Percentiles rank a stretch among this genome's conserved stretches.
phyloP scores from a whole-genome alignment of 2,113 vertebrate species.

The Columba livia region DNA sequence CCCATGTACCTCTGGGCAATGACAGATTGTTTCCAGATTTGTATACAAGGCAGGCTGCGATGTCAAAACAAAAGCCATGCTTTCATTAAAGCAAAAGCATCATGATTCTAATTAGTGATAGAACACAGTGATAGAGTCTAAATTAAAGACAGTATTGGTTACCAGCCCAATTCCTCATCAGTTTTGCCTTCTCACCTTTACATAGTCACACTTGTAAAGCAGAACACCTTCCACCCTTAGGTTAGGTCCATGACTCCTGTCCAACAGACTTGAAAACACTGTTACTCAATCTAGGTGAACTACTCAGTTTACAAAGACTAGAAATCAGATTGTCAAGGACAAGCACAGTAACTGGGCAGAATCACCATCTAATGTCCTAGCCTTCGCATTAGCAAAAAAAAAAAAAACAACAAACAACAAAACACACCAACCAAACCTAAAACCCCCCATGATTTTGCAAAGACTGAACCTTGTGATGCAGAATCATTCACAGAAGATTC shows the following conservation, averaged over 20 bases:
- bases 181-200: neutral
- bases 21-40: constrained; percentile 42
- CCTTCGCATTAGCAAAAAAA: neutral
- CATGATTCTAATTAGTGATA: neutral
- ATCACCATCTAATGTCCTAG: neutral
- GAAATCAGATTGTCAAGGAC: neutral
- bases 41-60: neutral
- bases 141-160: neutral
- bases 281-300: neutral
- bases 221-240: neutral
- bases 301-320: neutral
- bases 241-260: neutral
- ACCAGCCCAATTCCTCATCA: neutral
- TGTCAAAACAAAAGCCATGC: constrained; percentile 27
- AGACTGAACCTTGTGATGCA: neutral
- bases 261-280: neutral
- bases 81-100: constrained; percentile 16
- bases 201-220: neutral
- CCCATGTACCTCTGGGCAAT: constrained; percentile 1
- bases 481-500: neutral
- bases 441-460: neutral
- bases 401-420: too few species aligned
- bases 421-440: too few species aligned
- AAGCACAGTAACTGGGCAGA: neutral
- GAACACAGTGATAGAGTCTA: neutral